These are phyloP conservation scores for Euphydryas editha DNA, from an alignment of 2,888 invertebrate species.

Conservation along the genomic window DNA sequence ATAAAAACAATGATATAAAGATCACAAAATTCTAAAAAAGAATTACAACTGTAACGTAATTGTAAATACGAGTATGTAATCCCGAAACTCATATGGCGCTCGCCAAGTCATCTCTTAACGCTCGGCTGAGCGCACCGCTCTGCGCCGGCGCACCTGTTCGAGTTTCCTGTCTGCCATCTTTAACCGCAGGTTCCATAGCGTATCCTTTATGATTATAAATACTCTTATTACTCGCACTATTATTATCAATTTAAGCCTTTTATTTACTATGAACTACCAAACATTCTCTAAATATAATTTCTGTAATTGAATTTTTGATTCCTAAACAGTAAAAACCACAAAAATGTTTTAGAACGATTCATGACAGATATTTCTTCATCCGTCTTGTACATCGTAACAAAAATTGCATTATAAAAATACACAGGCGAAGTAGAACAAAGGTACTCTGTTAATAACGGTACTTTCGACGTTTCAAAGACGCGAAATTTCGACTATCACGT, in stretches of 20 bases:
- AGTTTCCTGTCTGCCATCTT: conserved; percentile 75
- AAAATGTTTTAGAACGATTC: too few relatives aligned
- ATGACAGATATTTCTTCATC: neutral
- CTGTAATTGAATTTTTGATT: too few relatives aligned
- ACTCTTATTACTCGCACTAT: neutral
- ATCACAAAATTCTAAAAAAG: neutral
- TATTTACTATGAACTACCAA: too few relatives aligned
- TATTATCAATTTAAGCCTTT: neutral
- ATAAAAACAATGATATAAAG: too few relatives aligned
- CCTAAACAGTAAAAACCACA: too few relatives aligned
- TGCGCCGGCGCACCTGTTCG: conserved; percentile 69
- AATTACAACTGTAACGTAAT: neutral
- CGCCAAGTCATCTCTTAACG: conserved; percentile 58
- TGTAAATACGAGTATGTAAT: conserved; percentile 13
- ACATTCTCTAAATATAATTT: too few relatives aligned
- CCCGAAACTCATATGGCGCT: conserved; percentile 41
- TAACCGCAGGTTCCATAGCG: conserved; percentile 38
- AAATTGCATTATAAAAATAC: neutral
- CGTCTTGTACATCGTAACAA: neutral
- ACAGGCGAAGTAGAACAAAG: conserved; percentile 19
- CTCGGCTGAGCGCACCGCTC: conserved; percentile 57
- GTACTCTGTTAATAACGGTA: conserved; percentile 24
- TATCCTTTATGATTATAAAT: conserved; percentile 10
- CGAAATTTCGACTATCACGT: conserved; percentile 52
- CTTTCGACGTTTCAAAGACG: conserved; percentile 36